Conservation (phyloP, 2,888 invertebrate genomes). For the Drosophila subsilvestris region DNA sequence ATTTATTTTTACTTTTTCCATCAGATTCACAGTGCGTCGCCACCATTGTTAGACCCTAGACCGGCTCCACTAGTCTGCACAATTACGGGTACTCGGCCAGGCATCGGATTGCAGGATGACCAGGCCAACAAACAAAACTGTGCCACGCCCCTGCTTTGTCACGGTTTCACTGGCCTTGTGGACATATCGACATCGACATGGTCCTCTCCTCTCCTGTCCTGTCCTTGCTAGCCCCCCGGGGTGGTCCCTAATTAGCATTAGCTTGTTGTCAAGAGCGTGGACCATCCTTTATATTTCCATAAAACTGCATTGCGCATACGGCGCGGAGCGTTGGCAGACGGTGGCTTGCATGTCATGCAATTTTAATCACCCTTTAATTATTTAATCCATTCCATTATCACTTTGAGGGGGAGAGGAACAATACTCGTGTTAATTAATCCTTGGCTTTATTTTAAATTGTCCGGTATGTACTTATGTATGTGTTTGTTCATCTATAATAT, state of each 20-base stretch:
- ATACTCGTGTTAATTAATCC: not conserved
- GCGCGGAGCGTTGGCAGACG: conserved; percentile 3
- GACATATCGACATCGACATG: conserved; percentile 15
- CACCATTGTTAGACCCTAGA: not conserved
- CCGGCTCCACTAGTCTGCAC: conserved; percentile 33
- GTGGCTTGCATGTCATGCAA: conserved; percentile 11
- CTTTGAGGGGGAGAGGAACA: not conserved
- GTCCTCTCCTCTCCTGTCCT: conserved; percentile 11
- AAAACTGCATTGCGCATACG: conserved; percentile 25
- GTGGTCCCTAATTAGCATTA: conserved; percentile 59
- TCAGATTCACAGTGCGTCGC: not conserved
- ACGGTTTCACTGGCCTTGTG: conserved; percentile 10
- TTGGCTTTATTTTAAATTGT: not conserved
- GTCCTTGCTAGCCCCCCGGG: conserved; percentile 14
- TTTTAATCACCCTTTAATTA: conserved; percentile 18
- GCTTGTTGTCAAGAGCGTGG: conserved; percentile 26
- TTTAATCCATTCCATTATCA: conserved; percentile 15
- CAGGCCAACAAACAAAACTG: conserved; percentile 11
- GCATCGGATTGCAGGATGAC: conserved; percentile 37
- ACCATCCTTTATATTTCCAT: conserved; percentile 18
- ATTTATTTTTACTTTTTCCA: too few species aligned
- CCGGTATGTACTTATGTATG: too few species aligned
- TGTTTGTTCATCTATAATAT: too few species aligned
- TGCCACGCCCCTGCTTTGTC: conserved; percentile 15
- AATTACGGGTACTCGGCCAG: conserved; percentile 16